A percentile compares a stretch with the other conserved stretches of the same genome.
Evolutionary conservation across 2,113 vertebrate species (phyloP).

Genomic region (Microtus pennsylvanicus): DNA sequence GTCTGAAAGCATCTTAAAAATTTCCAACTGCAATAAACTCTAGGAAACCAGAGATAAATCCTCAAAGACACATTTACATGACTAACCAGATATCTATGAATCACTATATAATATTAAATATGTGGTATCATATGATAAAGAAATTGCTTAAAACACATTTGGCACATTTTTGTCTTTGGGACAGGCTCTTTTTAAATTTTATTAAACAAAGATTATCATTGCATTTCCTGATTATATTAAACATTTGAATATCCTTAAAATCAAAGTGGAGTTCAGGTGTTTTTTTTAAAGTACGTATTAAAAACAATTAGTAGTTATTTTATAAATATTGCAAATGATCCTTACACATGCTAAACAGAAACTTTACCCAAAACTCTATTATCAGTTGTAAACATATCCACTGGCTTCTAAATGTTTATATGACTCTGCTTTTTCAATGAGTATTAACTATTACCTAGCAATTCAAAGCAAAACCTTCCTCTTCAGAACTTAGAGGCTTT

Average conservation of each 20-base stretch:
- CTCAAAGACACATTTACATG: background rate
- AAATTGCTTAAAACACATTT: background rate
- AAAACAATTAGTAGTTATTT: background rate
- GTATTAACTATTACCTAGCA: background rate
- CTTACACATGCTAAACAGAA: background rate
- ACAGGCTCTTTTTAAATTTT: background rate
- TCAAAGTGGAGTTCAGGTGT: background rate
- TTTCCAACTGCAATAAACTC: background rate
- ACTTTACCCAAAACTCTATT: background rate
- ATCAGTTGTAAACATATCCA: background rate
- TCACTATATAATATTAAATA: background rate
- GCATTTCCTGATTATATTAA: background rate
- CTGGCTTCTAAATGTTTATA: background rate
- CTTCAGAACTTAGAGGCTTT: background rate
- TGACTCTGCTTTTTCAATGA: background rate
- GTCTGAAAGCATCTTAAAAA: background rate
- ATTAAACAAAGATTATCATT: background rate
- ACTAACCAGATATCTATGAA: background rate
- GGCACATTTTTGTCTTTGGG: background rate
- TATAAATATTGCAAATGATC: rapidly evolving
- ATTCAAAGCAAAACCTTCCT: background rate
- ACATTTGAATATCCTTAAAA: background rate
- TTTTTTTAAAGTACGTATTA: background rate
- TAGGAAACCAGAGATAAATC: background rate
- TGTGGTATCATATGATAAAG: background rate